Conservation (phyloP, 2,888 invertebrate genomes). For the Metalampra italica region DNA sequence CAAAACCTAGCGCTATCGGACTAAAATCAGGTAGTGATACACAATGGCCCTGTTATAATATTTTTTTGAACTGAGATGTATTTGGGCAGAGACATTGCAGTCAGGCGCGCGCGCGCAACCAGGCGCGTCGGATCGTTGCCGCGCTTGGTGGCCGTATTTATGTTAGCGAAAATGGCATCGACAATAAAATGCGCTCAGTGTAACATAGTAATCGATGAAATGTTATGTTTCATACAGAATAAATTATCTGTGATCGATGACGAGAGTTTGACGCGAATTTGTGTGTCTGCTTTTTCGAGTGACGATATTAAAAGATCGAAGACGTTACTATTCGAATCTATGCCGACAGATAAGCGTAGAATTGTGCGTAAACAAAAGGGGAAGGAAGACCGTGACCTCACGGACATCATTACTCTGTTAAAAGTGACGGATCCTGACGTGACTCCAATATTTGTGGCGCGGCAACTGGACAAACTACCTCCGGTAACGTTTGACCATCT, state of each 20-base stretch:
- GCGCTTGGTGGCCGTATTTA: too few relatives aligned
- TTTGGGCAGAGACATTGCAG: too few relatives aligned
- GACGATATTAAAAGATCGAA: conserved; percentile 17
- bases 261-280: conserved; percentile 13
- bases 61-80: too few relatives aligned
- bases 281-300: conserved; percentile 13
- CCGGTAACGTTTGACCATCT: conserved; percentile 11
- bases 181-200: conserved; percentile 7
- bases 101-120: too few relatives aligned
- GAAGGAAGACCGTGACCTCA: conserved; percentile 9
- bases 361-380: conserved; percentile 6
- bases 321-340: conserved; percentile 13
- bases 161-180: too few relatives aligned
- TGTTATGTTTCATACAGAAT: conserved; percentile 14
- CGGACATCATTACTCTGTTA: conserved; percentile 12
- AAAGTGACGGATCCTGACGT: conserved; percentile 7
- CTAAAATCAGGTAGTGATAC: too few relatives aligned
- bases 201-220: conserved; percentile 10
- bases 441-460: conserved; percentile 12
- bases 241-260: conserved; percentile 17
- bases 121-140: too few relatives aligned
- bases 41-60: too few relatives aligned
- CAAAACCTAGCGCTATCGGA: too few relatives aligned
- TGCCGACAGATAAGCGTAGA: conserved; percentile 4
- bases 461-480: conserved; percentile 11